phyloP scores from a whole-genome alignment of 2,797 vertebrate genomes.

The Cirrhinus mrigala region DNA sequence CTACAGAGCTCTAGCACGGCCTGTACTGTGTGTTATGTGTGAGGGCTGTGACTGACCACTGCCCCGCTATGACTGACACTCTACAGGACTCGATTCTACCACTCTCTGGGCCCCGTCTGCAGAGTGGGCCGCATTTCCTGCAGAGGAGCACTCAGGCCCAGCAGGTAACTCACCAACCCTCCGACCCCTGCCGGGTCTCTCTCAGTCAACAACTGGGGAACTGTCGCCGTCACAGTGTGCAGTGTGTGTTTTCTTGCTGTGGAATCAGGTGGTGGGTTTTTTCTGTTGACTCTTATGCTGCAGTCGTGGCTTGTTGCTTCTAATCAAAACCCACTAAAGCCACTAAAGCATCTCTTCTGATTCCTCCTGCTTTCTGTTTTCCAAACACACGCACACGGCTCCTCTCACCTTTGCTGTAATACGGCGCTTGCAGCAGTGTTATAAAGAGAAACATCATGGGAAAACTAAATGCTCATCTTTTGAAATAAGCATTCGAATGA shows the following conservation, averaged over 20 bases:
- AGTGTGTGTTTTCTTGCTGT: conserved; percentile 27
- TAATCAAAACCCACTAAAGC: conserved; percentile 14
- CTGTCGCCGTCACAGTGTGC: conserved; percentile 10
- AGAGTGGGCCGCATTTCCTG: conserved; percentile 96
- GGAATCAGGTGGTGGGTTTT: conserved; percentile 50
- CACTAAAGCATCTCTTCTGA: conserved; percentile 15
- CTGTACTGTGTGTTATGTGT: conserved; percentile 36
- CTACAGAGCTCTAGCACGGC: conserved; percentile 8
- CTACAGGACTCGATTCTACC: conserved; percentile 99
- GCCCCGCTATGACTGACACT: conserved; percentile 63
- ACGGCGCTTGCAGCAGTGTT: neutral
- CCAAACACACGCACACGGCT: neutral
- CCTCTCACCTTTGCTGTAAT: neutral
- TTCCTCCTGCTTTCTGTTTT: conserved; percentile 13
- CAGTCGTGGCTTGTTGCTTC: conserved; percentile 16
- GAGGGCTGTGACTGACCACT: conserved; percentile 54
- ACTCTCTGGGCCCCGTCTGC: conserved; percentile 97
- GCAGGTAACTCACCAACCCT: conserved; percentile 87
- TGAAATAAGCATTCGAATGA: neutral
- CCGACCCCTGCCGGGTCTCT: conserved; percentile 69
- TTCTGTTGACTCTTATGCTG: conserved; percentile 27
- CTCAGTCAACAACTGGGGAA: conserved; percentile 54
- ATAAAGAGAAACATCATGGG: neutral
- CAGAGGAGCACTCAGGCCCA: conserved; percentile 96
- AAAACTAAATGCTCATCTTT: neutral